Percentiles rank a stretch among this genome's conserved stretches.
Evolutionary conservation across 2,888 invertebrate genomes (phyloP).

Genomic region (Noctua janthina): DNA sequence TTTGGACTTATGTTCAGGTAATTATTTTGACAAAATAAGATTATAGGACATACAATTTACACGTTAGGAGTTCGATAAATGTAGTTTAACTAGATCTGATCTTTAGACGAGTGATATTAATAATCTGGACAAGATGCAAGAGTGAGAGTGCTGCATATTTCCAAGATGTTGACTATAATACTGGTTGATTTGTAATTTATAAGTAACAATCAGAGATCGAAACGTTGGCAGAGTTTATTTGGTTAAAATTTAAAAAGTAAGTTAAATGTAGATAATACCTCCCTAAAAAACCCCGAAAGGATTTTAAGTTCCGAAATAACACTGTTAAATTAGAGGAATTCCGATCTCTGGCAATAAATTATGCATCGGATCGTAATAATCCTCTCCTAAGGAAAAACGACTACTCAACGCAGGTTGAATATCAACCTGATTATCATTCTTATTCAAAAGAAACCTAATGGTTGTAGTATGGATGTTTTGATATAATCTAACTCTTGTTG

Average conservation of each 20-base stretch:
- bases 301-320: neutral
- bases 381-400: too few relatives aligned
- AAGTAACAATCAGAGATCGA: too few relatives aligned
- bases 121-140: too few relatives aligned
- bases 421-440: neutral
- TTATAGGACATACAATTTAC: neutral
- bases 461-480: neutral
- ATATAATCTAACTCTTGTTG: neutral
- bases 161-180: neutral
- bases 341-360: neutral
- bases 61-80: neutral
- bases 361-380: too few relatives aligned
- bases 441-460: neutral
- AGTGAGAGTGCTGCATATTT: neutral
- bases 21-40: neutral
- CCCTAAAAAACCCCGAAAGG: too few relatives aligned
- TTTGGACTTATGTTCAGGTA: conserved; percentile 92
- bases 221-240: too few relatives aligned
- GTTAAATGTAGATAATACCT: too few relatives aligned
- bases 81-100: neutral
- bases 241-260: too few relatives aligned
- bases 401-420: neutral
- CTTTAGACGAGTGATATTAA: neutral
- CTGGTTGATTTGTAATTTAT: too few relatives aligned
- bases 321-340: neutral